A percentile compares a stretch with the other conserved stretches of the same genome.
phyloP scores from a whole-genome alignment of 2,797 vertebrate genomes.

The Hipposideros larvatus region DNA sequence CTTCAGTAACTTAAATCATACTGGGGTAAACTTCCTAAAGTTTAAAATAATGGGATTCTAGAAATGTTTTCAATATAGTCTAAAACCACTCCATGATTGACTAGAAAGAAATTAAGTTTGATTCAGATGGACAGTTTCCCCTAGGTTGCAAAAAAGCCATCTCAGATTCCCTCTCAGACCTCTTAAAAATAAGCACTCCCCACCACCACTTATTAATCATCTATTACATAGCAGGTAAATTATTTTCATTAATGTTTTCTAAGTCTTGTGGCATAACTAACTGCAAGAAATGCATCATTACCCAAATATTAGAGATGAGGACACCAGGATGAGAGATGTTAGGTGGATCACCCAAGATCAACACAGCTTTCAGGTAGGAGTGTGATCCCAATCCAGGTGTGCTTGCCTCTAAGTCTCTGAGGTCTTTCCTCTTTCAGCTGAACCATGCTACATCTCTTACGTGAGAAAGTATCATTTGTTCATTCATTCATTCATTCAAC shows the following conservation, averaged over 20 bases:
- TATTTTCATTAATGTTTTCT: background rate
- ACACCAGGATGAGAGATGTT: background rate
- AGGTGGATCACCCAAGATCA: no score
- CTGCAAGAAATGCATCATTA: background rate
- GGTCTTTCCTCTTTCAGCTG: background rate
- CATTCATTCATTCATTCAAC: background rate
- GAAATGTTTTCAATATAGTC: background rate
- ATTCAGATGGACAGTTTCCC: background rate
- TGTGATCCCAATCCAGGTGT: background rate
- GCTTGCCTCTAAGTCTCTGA: background rate
- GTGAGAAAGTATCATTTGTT: background rate
- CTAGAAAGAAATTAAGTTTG: background rate
- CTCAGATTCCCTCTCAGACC: background rate
- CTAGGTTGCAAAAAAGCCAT: background rate
- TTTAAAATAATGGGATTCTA: conserved; percentile 12
- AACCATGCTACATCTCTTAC: background rate
- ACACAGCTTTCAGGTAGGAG: no score
- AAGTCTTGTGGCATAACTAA: background rate
- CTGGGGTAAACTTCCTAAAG: background rate
- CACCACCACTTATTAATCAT: background rate
- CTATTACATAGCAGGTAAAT: background rate
- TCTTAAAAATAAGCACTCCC: background rate
- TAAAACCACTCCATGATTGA: background rate
- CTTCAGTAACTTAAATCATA: background rate
- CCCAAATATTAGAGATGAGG: background rate